Evolutionary conservation across 1,140 invertebrate genomes (phyloP), one percentile per base, ranked within the genome.

Genomic region (Brachionus rubens): DNA sequence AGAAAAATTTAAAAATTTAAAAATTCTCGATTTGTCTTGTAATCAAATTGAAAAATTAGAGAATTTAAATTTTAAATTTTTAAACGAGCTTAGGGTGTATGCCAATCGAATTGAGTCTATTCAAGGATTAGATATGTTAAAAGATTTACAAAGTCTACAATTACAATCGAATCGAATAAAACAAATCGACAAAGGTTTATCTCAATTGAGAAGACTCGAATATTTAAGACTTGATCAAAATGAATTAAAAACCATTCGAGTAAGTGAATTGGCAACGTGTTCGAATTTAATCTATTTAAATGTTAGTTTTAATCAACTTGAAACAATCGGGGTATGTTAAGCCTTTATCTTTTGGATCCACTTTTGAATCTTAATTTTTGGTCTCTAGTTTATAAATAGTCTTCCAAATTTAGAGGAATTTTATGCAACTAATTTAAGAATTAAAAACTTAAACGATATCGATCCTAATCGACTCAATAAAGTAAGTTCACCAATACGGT

Each of bases 361-460:
- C 4, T 40, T 72, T 75, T 48, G 16, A 52, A 41, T 59, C 2
- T 19, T 12, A 19, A 46, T 19, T 46, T 78, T 41, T 77, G 21
- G 36, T 46, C 62, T 79, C 5, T 78, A 84, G 82, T 80, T 82
- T 59, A 62, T 84, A 24, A 82, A 79, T 56, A 81, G 80, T 72
- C 56, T 84, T 41, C 81, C 83, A 41, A 83, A 84, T 77, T 68
- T 84, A 68, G 81, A 81, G 70, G 83, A 84, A 76, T 78, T 83
- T 26, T 80, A 79, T 79, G 81, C 79, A 3, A 77, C 80, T 7
- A 79, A 81, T 21, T 82, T 83, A 77, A 77, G 78, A 52, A 65
- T 83, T 7, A 76, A 77, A 62, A 80, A 77, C 54, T 67, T 82
- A 6, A 46, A 77, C 48, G 81, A 84, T 59, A 76, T 84, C 12